phyloP scores from a whole-genome alignment of 2,888 invertebrate species.

The Lagria hirta region DNA sequence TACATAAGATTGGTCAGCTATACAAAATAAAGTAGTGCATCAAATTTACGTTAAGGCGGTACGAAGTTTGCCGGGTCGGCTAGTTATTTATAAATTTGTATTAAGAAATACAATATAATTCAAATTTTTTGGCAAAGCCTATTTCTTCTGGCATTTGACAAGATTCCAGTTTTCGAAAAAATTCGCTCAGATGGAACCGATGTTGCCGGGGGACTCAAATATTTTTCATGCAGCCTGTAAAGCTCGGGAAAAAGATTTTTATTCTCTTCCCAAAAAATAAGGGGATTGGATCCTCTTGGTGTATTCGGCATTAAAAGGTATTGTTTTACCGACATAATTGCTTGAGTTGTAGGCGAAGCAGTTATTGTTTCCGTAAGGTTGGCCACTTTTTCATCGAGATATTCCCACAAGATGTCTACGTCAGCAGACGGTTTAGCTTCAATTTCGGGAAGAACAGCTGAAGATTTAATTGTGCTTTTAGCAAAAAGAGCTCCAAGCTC shows the following conservation, averaged over 20 bases:
- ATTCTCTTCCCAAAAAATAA: not conserved
- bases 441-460: too few relatives aligned
- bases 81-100: too few relatives aligned
- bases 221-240: not conserved
- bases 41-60: too few relatives aligned
- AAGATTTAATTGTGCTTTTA: too few relatives aligned
- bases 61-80: too few relatives aligned
- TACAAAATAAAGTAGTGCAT: too few relatives aligned
- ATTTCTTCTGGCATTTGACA: slow-evolving; percentile 1
- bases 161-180: slow-evolving; percentile 2
- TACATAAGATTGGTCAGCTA: too few relatives aligned
- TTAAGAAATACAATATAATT: too few relatives aligned
- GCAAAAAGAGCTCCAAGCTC: slow-evolving; percentile 3
- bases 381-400: not conserved
- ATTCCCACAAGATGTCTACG: slow-evolving; percentile 6
- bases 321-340: slow-evolving; percentile 4
- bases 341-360: slow-evolving; percentile 4
- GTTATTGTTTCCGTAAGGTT: not conserved
- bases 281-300: not conserved
- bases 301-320: slow-evolving; percentile 1
- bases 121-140: slow-evolving; percentile 1
- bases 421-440: slow-evolving; percentile 2
- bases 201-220: slow-evolving; percentile 2
- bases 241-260: slow-evolving; percentile 3
- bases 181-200: not conserved